These are phyloP conservation scores for Holacanthus passer DNA, from an alignment of 2,113 vertebrate species.

Conservation along the genomic window DNA sequence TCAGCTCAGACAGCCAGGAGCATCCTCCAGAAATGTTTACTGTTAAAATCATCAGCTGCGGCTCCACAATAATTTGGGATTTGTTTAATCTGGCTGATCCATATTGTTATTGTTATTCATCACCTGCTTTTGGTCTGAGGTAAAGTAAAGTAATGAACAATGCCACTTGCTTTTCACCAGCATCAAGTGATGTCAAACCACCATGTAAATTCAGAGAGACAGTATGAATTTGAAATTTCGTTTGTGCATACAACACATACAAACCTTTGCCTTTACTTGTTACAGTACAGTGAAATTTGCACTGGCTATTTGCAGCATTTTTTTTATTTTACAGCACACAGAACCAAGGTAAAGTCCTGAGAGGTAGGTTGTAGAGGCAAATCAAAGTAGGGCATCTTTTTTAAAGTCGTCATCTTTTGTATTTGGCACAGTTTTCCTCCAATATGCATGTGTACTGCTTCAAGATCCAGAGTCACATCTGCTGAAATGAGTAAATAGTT, in stretches of 20 bases:
- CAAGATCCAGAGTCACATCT: too few species aligned
- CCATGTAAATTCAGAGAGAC: neutral
- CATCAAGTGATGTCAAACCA: neutral
- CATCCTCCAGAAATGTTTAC: neutral
- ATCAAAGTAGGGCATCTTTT: neutral
- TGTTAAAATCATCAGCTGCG: neutral
- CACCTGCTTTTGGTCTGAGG: neutral
- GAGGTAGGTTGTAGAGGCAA: neutral
- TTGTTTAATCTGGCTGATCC: neutral
- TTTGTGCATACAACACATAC: neutral
- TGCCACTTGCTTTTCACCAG: neutral
- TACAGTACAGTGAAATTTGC: neutral
- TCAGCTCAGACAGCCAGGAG: slow-evolving; percentile 22
- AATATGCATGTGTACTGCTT: too few species aligned
- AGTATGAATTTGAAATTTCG: neutral
- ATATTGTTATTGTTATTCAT: neutral
- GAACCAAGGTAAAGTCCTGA: neutral
- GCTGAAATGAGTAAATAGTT: neutral
- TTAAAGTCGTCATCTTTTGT: too few species aligned
- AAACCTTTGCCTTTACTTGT: neutral
- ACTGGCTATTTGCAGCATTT: neutral
- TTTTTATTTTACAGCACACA: neutral
- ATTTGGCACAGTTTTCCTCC: neutral
- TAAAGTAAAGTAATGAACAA: neutral
- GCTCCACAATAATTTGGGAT: neutral